phyloP scores from a whole-genome alignment of 2,888 invertebrate genomes.

The Malthinus flaveolus region DNA sequence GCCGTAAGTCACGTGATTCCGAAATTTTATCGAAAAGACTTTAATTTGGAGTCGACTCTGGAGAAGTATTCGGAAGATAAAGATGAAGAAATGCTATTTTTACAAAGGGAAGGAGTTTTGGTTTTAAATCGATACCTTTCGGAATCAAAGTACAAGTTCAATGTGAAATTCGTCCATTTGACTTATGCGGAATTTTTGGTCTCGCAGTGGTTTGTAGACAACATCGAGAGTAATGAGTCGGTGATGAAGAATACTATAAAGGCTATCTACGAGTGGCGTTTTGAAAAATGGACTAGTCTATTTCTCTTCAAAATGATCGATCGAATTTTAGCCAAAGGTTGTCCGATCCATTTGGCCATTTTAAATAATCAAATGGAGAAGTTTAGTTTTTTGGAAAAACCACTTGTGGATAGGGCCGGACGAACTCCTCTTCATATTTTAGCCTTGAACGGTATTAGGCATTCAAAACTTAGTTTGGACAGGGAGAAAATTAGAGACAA shows the following conservation, averaged over 20 bases:
- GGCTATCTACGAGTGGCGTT: not conserved
- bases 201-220: not conserved
- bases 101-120: slow-evolving; percentile 12
- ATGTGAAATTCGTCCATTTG: slow-evolving; percentile 11
- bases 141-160: slow-evolving; percentile 1
- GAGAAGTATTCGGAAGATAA: slow-evolving; percentile 7
- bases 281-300: not conserved
- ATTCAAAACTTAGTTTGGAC: not conserved
- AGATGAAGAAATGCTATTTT: slow-evolving; percentile 2
- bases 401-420: not conserved
- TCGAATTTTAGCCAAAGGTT: not conserved
- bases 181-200: slow-evolving; percentile 12
- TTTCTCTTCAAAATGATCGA: slow-evolving; percentile 7
- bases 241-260: not conserved
- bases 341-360: not conserved
- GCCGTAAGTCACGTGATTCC: not conserved
- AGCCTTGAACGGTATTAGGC: not conserved
- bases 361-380: not conserved
- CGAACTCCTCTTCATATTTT: not conserved
- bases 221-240: not conserved
- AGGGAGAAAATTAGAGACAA: not conserved
- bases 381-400: not conserved
- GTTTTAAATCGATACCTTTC: not conserved
- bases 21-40: not conserved
- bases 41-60: slow-evolving; percentile 6